phyloP scores from a whole-genome alignment of 2,113 vertebrate genomes.

The Megaceryle maxima region DNA sequence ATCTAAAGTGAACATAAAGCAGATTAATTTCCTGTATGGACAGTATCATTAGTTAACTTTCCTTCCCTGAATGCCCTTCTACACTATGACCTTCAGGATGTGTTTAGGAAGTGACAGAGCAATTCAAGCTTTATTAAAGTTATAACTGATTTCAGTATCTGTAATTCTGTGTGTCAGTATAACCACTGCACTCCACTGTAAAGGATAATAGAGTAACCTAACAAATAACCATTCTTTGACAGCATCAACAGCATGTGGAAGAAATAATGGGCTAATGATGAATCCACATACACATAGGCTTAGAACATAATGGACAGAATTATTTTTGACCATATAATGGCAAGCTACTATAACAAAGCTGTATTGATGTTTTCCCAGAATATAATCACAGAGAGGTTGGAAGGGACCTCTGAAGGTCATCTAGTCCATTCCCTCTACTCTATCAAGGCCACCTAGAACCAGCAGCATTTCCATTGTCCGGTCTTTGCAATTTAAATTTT shows the following conservation, averaged over 20 bases:
- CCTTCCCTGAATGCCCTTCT: not conserved
- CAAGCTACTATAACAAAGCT: not conserved
- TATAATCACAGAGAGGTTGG: not conserved
- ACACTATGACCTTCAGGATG: not conserved
- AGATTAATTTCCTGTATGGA: slow-evolving; percentile 23
- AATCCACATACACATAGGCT: not conserved
- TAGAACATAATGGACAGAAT: not conserved
- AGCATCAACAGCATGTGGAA: not conserved
- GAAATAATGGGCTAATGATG: not conserved
- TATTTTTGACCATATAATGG: not conserved
- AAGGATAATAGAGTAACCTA: not conserved
- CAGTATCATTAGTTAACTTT: not conserved
- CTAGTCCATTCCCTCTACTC: not conserved
- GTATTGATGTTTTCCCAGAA: not conserved
- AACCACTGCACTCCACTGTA: not conserved
- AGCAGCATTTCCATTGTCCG: not conserved
- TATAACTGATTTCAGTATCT: not conserved
- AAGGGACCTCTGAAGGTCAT: not conserved
- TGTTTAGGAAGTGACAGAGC: not conserved
- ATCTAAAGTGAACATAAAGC: not conserved
- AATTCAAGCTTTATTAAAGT: not conserved
- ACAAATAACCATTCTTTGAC: not conserved
- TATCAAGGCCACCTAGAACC: not conserved
- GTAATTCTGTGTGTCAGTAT: not conserved
- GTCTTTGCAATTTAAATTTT: not conserved